These are phyloP conservation scores for Neogale vison DNA, from an alignment of 2,113 vertebrate species.

Conservation along the genomic window DNA sequence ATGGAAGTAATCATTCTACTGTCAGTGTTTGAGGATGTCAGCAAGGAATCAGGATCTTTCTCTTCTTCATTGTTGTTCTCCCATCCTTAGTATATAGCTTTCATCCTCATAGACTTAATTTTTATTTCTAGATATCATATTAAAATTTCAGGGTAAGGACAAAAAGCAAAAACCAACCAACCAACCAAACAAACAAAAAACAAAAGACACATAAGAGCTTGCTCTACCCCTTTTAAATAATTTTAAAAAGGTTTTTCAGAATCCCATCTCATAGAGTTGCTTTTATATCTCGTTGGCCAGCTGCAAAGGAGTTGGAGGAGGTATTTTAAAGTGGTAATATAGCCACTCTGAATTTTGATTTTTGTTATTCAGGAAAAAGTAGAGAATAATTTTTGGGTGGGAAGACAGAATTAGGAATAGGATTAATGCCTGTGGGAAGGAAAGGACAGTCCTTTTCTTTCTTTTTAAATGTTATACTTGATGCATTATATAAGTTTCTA, in stretches of 20 bases:
- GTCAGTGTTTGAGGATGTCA: background rate
- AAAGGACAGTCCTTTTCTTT: background rate
- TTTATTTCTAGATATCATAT: background rate
- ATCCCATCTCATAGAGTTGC: background rate
- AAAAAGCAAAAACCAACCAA: background rate
- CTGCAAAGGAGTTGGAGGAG: background rate
- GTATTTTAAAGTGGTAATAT: background rate
- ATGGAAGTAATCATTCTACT: background rate
- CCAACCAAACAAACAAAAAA: background rate
- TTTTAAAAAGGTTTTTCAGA: background rate
- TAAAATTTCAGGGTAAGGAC: background rate
- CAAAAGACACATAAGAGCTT: background rate
- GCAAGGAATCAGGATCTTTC: background rate
- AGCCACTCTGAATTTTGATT: background rate
- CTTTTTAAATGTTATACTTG: background rate
- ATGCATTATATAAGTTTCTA: background rate
- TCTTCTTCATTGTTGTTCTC: background rate
- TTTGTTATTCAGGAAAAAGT: background rate
- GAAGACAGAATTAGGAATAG: conserved; percentile 4
- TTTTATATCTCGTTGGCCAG: background rate
- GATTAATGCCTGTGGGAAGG: background rate
- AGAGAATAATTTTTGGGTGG: background rate
- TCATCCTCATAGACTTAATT: background rate
- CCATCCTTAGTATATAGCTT: background rate
- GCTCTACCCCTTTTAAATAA: background rate